Base-by-base conservation (phyloP, 2,113 vertebrate genomes). In the Ranitomeya imitator region DNA sequence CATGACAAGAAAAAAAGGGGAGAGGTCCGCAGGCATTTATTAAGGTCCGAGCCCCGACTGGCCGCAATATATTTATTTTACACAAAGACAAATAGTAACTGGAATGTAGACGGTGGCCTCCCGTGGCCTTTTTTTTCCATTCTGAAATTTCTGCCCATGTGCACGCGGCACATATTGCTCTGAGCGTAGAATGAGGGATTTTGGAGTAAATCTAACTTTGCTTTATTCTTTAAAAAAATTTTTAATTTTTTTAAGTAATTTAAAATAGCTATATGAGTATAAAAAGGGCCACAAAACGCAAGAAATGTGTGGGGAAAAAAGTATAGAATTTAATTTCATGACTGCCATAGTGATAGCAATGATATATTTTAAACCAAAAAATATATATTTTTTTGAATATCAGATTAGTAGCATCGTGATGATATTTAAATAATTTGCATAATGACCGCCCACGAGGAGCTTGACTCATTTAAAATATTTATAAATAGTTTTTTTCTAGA, bases 41-140 rank as follows among this genome's bases (percentile, higher is more conserved):
- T 82, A 83, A 63, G 37, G 79, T 13, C 79, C 7, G 67, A 83
- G 37, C 59, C 21, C 65, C 31, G 14, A 23, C 65, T 19, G 31
- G 23, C 23, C 86, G 55, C 63, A 9, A 18, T 18, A 37, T 88
- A 69, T 88, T 83, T 88, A 63, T 37, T 82, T 81, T 87, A 74
- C 67, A 51, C 21, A 26, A 76, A 88, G 37, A 31, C 86, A 88
- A 88, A 88, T 76, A 76, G 79, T 88, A 83, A 51, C 79, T 83
- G 69, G 21, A 88, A 88, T 83, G 86, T 76, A 88, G 74, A 45
- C 9, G 45, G 23, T 69, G 54, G 59, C 78, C 61, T 86, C 77
- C 61, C n/a, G 15, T 19, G 79, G 55, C 55, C 69, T 37, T 71
- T 54, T 52, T n/a, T 88, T 88, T 83, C 79, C 59, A 54, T 83